These are phyloP conservation scores for Eupithecia centaureata DNA, from an alignment of 2,888 invertebrate species.

Conservation along the genomic window DNA sequence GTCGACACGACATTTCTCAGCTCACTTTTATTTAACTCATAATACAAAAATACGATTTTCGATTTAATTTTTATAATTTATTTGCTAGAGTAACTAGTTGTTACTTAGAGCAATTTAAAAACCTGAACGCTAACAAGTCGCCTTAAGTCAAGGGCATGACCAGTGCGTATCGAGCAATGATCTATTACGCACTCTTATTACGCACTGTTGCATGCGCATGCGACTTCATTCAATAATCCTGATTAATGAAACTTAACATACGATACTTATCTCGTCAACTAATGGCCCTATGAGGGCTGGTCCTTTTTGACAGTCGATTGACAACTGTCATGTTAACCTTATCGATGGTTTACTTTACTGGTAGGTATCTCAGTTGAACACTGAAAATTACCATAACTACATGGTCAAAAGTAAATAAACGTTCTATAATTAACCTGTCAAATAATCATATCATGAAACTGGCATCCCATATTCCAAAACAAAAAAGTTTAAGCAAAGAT, in stretches of 20 bases:
- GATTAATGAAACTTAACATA: slow-evolving; percentile 28
- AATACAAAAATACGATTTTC: background rate
- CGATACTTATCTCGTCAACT: background rate
- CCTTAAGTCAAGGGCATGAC: slow-evolving; percentile 63
- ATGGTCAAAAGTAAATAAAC: background rate
- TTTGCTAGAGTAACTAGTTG: background rate
- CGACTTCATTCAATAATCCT: slow-evolving; percentile 33
- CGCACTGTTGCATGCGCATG: slow-evolving; percentile 35
- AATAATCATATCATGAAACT: background rate
- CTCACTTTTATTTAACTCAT: background rate
- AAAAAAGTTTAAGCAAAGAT: no score
- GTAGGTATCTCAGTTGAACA: background rate
- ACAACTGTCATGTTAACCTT: slow-evolving; percentile 8
- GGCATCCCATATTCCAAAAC: background rate
- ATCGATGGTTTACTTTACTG: background rate
- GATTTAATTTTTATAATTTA: background rate
- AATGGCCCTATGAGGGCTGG: slow-evolving; percentile 10
- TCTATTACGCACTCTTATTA: slow-evolving; percentile 49
- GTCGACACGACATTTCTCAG: background rate
- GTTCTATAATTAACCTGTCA: background rate
- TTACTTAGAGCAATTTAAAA: background rate
- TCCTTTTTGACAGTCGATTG: slow-evolving; percentile 9
- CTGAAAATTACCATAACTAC: background rate
- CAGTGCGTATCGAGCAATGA: slow-evolving; percentile 64
- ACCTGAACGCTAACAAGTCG: background rate